These are phyloP conservation scores for Euura lappo DNA, from an alignment of 1,140 invertebrate genomes.

Conservation along the genomic window DNA sequence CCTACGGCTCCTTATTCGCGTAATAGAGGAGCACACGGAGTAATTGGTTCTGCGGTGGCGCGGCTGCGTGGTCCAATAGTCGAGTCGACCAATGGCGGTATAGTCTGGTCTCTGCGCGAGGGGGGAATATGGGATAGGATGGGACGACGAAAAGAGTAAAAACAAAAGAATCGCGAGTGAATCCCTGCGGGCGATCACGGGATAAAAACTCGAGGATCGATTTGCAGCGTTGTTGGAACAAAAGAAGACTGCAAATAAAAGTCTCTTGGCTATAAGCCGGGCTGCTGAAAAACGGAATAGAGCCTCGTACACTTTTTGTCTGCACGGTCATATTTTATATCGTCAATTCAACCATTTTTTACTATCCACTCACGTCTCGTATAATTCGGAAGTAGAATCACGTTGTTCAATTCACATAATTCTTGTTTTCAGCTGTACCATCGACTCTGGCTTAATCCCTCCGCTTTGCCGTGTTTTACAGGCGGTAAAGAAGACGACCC, in stretches of 20 bases:
- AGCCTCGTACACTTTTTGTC: too few relatives aligned
- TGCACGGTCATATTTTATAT: too few relatives aligned
- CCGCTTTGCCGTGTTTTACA: constrained; percentile 24
- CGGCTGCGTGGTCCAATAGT: constrained; percentile 45
- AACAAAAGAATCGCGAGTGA: background rate
- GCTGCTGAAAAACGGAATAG: too few relatives aligned
- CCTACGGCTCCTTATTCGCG: constrained; percentile 15
- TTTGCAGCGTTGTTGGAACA: background rate
- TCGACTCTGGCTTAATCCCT: too few relatives aligned
- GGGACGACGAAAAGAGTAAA: background rate
- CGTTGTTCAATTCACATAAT: too few relatives aligned
- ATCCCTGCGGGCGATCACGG: background rate
- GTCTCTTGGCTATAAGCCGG: too few relatives aligned
- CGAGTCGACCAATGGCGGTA: constrained; percentile 39
- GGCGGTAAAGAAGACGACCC: constrained; percentile 57
- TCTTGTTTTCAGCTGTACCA: too few relatives aligned
- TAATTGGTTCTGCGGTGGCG: constrained; percentile 43
- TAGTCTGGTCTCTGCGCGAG: constrained; percentile 20
- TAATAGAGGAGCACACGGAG: constrained; percentile 16
- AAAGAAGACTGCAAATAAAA: background rate
- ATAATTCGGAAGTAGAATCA: too few relatives aligned
- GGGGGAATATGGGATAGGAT: constrained; percentile 27
- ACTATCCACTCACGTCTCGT: too few relatives aligned
- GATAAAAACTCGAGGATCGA: background rate
- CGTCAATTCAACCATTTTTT: too few relatives aligned